These are phyloP conservation scores for Ips nitidus DNA, from an alignment of 1,140 invertebrate genomes.

Conservation along the genomic window DNA sequence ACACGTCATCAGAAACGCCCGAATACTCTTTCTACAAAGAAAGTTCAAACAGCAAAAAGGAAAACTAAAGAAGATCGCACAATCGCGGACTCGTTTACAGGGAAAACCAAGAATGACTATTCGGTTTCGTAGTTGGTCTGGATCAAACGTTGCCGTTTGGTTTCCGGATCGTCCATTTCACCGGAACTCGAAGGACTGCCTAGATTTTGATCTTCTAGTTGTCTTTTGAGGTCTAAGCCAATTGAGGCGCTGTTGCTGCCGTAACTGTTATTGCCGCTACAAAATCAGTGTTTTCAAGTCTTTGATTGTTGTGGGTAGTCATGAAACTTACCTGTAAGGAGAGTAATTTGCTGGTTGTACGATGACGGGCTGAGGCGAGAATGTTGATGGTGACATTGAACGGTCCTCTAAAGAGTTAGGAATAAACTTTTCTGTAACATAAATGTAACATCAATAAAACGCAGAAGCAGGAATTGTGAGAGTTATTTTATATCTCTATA, in stretches of 20 bases:
- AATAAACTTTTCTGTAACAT: conserved; percentile 49
- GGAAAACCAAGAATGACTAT: conserved; percentile 28
- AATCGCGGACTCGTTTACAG: too few relatives aligned
- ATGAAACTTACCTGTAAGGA: conserved; percentile 46
- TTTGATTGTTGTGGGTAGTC: conserved; percentile 1
- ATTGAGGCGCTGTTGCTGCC: conserved; percentile 16
- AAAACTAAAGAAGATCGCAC: too few relatives aligned
- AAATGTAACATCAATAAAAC: not conserved
- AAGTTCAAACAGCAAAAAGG: too few relatives aligned
- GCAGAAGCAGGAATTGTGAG: not conserved
- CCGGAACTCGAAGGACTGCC: conserved; percentile 48
- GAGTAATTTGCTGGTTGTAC: conserved; percentile 52
- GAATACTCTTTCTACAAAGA: too few relatives aligned
- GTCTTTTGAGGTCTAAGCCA: conserved; percentile 49
- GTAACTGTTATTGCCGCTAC: conserved; percentile 38
- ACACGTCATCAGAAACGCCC: too few relatives aligned
- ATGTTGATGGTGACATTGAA: conserved; percentile 49
- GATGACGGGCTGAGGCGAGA: conserved; percentile 52
- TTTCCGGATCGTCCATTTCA: conserved; percentile 47
- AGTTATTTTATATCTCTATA: too few relatives aligned
- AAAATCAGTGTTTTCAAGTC: conserved; percentile 9
- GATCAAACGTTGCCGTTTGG: conserved; percentile 47
- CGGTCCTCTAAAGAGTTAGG: conserved; percentile 45
- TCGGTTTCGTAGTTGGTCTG: conserved; percentile 49
- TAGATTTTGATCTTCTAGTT: conserved; percentile 48